Evolutionary conservation across 2,888 invertebrate species (phyloP).

Genomic region (Drosophila lacicola): DNA sequence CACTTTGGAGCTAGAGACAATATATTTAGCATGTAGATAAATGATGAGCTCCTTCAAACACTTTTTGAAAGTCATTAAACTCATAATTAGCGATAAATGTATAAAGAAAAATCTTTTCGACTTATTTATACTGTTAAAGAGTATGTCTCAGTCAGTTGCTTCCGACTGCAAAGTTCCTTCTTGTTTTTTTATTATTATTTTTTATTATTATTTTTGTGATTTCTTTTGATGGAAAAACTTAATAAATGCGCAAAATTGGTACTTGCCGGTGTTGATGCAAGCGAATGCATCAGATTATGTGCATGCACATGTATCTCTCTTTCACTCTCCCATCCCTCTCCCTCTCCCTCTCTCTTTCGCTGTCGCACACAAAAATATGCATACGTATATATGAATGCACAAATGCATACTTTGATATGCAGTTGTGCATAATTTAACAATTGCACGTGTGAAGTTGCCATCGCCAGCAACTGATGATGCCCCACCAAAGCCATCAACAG

Average conservation of each 20-base stretch:
- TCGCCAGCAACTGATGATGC: conserved; percentile 25
- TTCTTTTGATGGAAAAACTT: conserved; percentile 54
- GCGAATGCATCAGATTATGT: conserved; percentile 33
- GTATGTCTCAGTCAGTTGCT: background rate
- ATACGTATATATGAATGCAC: conserved; percentile 1
- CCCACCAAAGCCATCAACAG: conserved; percentile 39
- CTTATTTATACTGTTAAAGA: background rate
- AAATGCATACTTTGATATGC: conserved; percentile 35
- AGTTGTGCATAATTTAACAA: conserved; percentile 63
- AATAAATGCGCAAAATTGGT: conserved; percentile 38
- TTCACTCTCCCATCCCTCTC: no score
- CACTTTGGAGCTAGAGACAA: no score
- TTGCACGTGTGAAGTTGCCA: conserved; percentile 59
- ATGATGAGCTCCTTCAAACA: no score
- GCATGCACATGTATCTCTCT: background rate
- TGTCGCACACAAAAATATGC: background rate
- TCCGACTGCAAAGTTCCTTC: background rate
- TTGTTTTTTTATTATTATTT: conserved; percentile 25
- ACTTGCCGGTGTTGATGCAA: conserved; percentile 19
- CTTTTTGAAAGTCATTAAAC: no score
- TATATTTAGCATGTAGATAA: no score
- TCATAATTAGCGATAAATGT: no score
- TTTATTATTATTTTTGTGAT: conserved; percentile 34
- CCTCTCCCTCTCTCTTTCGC: background rate
- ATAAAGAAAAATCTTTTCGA: no score